Conservation (phyloP, 2,113 vertebrate genomes). For the Varanus komodoensis region DNA sequence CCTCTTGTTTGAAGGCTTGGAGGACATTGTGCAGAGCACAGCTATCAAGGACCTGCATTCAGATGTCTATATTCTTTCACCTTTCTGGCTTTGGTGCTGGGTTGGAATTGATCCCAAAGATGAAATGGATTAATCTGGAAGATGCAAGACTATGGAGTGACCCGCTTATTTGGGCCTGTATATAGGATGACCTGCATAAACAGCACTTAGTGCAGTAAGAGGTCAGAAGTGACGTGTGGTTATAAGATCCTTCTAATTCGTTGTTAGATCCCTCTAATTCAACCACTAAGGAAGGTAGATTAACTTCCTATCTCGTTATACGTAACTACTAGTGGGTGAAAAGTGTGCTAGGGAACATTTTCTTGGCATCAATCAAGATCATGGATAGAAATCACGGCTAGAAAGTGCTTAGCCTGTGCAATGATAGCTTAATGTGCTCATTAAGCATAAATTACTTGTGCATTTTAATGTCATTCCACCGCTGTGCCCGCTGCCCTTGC, state of each 20-base stretch:
- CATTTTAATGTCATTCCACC: background rate
- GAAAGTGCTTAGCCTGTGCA: background rate
- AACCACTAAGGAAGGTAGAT: constrained; percentile 68
- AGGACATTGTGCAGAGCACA: background rate
- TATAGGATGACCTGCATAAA: constrained; percentile 67
- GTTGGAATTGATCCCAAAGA: constrained; percentile 55
- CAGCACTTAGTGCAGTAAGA: constrained; percentile 66
- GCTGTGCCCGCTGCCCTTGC: no score
- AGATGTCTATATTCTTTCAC: background rate
- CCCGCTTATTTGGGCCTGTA: constrained; percentile 63
- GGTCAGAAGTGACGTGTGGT: constrained; percentile 48
- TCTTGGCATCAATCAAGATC: background rate
- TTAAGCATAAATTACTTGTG: background rate
- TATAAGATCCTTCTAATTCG: constrained; percentile 64
- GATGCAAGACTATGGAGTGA: constrained; percentile 33
- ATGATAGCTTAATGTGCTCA: background rate
- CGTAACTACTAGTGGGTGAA: constrained; percentile 41
- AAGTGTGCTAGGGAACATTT: background rate
- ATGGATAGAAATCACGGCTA: background rate
- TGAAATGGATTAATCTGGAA: constrained; percentile 63
- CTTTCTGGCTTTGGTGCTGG: background rate
- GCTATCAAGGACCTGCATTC: no score
- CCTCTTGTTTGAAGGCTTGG: background rate
- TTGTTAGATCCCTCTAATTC: constrained; percentile 63
- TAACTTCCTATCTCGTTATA: constrained; percentile 72